Evolutionary conservation across 2,113 vertebrate species (phyloP), one percentile per base, ranked within the genome.

Genomic region (Lethenteron reissneri): DNA sequence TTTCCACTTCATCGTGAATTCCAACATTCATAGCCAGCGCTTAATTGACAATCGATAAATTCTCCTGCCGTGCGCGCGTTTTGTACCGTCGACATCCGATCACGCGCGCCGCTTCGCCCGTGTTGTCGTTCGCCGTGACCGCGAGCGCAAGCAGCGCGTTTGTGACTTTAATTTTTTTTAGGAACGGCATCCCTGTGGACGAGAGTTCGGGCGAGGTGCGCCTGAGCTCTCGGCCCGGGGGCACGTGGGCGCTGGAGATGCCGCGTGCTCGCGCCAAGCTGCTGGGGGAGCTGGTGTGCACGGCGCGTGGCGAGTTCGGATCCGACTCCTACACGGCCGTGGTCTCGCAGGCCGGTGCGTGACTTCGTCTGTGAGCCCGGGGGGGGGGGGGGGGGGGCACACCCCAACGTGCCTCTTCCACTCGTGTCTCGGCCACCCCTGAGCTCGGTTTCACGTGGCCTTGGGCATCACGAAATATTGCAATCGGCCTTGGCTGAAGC

Each of bases 201-300:
- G 83, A 80, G 3, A 81, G 80, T 70, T 79, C 84, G 0, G 85
- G 85, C 25, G 58, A 78, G 0, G 90, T 83, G 0, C 87, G 96
- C 80, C 79, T 88, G 82, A 83, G 73, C 57, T 92, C 92, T 87
- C 87, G 87, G 0, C 92, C 97, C 0, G 92, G 97, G 0, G 83
- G 91, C 78, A 90, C 94, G 77, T 88, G 97, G 79, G 85, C 83
- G 2, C 83, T 97, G 74, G 81, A 75, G 74, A 81, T 99, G 73
- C 79, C 83, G 74, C 78, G 74, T 3, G 84, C 89, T 74, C 84
- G 82, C 76, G 80, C 12, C n/a, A 76, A 78, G 14, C 87, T 90
- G 0, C 25, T 80, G 0, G 92, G 90, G 58, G 77, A 81, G n/a
- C 80, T 97, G 74, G 73, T 76, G 74, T 95, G 89, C 71, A 78